Base-by-base conservation (phyloP, 1,140 invertebrate genomes). In the Triops cancriformis region DNA sequence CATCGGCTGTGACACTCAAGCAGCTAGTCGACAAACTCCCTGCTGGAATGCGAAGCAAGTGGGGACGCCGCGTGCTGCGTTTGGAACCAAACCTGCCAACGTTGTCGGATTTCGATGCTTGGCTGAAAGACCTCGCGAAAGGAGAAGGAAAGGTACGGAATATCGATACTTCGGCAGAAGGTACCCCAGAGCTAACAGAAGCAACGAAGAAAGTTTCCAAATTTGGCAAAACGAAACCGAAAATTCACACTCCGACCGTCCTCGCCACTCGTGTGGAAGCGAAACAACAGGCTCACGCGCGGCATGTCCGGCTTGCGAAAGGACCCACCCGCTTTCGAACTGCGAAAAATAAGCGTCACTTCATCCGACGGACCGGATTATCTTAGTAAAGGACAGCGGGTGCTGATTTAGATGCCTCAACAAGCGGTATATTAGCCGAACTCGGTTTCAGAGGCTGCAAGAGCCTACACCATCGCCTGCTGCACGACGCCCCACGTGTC, bases 11-110 rank as follows among this genome's bases (percentile, higher is more conserved):
- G 1, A 18, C 64, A 26, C n/a, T 77, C 12, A 28, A 77, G 27
- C 64, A 64, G 7, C 27, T 77, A 28, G 18, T 73, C n/a, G n/a
- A 23, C 27, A 77, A 77, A 26, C 9, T 77, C 2, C 76, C 76
- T 14, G 7, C 23, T 9, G 72, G 72, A 7, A 7, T 77, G 1
- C 64, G 72, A 14, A 77, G 76, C 31, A 73, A 42, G 37, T 77
- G n/a, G n/a, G n/a, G n/a, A n/a, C n/a, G n/a, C n/a, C 64, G 72
- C 37, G 76, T 76, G 42, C 7, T 74, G 1, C 27, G 73, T 28
- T 3, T 12, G 1, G 9, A 72, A 10, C 64, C 64, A 11, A 1
- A 72, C 2, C n/a, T 41, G 1, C 42, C 43, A 4, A 73, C 12
- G 6, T 41, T 77, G 26, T 14, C 41, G 7, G 76, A 77, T 28